These are phyloP conservation scores for Thumatha senex DNA, from an alignment of 2,888 invertebrate genomes.

Conservation along the genomic window DNA sequence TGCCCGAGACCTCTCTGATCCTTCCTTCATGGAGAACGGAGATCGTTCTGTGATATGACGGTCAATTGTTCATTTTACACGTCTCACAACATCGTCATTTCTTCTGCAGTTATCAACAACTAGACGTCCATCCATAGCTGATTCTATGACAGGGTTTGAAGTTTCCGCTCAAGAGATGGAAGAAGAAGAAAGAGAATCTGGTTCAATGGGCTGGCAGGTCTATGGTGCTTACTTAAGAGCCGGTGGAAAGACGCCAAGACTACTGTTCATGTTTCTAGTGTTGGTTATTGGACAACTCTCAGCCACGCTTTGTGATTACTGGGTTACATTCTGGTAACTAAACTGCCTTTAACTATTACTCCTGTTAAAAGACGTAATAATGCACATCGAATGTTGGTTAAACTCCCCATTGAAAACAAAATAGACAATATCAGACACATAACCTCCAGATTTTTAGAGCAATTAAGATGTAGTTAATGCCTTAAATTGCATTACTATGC, in stretches of 20 bases:
- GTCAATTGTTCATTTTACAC: too few species aligned
- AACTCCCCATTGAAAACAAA: too few species aligned
- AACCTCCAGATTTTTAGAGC: too few species aligned
- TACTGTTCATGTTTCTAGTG: constrained; percentile 79
- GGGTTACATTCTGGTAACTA: constrained; percentile 88
- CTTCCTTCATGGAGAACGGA: too few species aligned
- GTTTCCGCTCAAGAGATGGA: constrained; percentile 82
- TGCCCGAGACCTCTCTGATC: too few species aligned
- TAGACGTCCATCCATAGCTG: constrained; percentile 73
- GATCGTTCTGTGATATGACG: too few species aligned
- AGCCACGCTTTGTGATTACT: constrained; percentile 89
- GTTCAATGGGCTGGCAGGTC: constrained; percentile 86
- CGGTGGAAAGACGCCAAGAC: constrained; percentile 79
- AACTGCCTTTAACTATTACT: neutral
- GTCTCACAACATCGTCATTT: too few species aligned
- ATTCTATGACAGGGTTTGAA: constrained; percentile 69
- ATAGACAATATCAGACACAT: too few species aligned
- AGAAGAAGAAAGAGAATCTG: constrained; percentile 84
- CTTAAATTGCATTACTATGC: too few species aligned
- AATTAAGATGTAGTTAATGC: too few species aligned
- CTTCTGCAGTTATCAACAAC: constrained; percentile 66
- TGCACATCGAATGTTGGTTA: too few species aligned
- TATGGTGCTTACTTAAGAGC: constrained; percentile 85
- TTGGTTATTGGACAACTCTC: constrained; percentile 86
- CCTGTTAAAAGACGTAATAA: too few species aligned